A percentile compares a stretch with the other conserved stretches of the same genome.
These are phyloP conservation scores for Parascotia fuliginaria DNA, from an alignment of 2,888 invertebrate genomes.

Conservation along the genomic window DNA sequence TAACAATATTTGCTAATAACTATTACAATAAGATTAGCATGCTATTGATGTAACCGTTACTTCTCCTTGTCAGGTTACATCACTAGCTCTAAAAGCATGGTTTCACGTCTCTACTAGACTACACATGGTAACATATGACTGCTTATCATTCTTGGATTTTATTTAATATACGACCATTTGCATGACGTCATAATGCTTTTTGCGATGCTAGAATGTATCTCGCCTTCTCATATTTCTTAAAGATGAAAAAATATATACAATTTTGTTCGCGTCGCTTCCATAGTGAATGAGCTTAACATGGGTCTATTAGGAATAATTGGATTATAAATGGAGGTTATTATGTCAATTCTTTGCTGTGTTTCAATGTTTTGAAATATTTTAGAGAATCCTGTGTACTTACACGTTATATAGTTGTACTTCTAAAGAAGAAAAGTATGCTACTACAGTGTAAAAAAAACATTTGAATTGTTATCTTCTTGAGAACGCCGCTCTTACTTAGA, in stretches of 20 bases:
- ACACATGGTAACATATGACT: slow-evolving; percentile 51
- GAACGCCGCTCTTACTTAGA: too few species aligned
- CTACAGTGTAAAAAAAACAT: too few species aligned
- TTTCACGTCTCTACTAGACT: slow-evolving; percentile 17
- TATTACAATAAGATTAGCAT: too few species aligned
- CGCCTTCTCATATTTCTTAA: slow-evolving; percentile 23
- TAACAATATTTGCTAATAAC: too few species aligned
- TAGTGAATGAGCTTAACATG: slow-evolving; percentile 5
- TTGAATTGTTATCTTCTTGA: too few species aligned
- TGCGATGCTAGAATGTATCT: slow-evolving; percentile 32
- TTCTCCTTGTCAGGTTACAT: not conserved
- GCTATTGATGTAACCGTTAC: too few species aligned
- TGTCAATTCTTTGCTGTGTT: not conserved
- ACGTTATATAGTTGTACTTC: too few species aligned
- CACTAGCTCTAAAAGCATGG: slow-evolving; percentile 5
- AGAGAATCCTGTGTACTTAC: too few species aligned
- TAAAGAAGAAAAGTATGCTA: too few species aligned
- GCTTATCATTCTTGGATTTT: slow-evolving; percentile 55
- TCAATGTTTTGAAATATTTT: too few species aligned
- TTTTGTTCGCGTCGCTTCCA: slow-evolving; percentile 5
- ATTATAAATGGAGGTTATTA: not conserved
- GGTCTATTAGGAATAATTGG: not conserved
- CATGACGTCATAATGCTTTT: slow-evolving; percentile 41
- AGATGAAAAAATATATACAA: slow-evolving; percentile 23
- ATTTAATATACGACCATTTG: slow-evolving; percentile 53